Evolutionary conservation across 2,797 vertebrate species (phyloP).

Genomic region (Pipistrellus kuhlii): DNA sequence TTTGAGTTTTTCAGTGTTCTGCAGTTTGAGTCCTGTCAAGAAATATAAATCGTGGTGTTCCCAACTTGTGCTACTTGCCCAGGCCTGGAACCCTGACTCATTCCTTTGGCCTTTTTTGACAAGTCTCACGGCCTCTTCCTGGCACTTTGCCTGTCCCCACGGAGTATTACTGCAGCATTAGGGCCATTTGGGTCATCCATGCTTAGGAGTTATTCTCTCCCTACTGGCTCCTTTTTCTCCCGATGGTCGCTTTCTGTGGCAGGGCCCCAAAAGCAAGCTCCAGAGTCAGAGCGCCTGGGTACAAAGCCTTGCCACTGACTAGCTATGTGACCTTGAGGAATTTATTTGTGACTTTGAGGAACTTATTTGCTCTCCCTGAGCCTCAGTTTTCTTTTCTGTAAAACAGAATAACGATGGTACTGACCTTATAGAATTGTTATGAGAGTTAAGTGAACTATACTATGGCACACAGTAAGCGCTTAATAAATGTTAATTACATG

Average conservation of each 20-base stretch:
- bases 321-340: background rate
- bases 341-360: background rate
- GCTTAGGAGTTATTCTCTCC: background rate
- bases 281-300: background rate
- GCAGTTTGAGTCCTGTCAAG: background rate
- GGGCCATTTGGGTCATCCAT: background rate
- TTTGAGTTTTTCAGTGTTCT: background rate
- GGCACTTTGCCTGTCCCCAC: background rate
- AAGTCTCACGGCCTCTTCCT: background rate
- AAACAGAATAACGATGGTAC: background rate
- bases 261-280: background rate
- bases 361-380: background rate
- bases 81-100: background rate
- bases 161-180: background rate
- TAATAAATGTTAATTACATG: background rate
- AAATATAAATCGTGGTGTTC: background rate
- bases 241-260: background rate
- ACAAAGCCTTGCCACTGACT: background rate
- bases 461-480: background rate
- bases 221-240: background rate
- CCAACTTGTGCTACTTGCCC: background rate
- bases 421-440: background rate
- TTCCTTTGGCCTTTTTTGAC: background rate
- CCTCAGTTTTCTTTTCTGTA: background rate
- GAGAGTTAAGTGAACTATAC: background rate